Base-by-base conservation (phyloP, 2,888 invertebrate genomes). In the Orgyia antiqua region DNA sequence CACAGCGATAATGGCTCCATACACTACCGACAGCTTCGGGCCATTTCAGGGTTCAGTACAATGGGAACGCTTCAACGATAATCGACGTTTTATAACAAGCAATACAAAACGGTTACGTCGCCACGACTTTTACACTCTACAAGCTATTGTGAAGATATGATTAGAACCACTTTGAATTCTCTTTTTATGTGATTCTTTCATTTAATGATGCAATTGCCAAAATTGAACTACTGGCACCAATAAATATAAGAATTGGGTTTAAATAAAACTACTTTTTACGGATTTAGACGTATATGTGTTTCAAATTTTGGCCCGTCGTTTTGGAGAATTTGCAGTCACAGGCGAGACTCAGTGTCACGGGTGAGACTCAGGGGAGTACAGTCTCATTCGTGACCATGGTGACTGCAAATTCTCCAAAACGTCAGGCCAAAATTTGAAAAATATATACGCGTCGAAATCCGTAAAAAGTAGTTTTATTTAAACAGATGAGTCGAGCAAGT, bases 71-170 rank as follows among this genome's bases (percentile, higher is more conserved):
- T 63, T 54, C 62, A 67, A 60, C 68, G 62, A 67, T 72, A 73
- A 72, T 75, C 68, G 74, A 59, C 69, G 68, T 68, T 74, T 68
- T 71, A 65, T 71, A 69, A 70, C 66, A 63, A 69, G 66, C 63
- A 65, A 51, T 68, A 65, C 58, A 58, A 60, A 54, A 58, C 44
- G 41, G 63, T 66, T 58, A 59, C 66, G 61, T 60, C 58, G 61
- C 58, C 55, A 47, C 51, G 59, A 64, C 66, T 67, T 62, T 68
- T 65, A 55, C 48, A 42, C 51, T 48, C 45, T 50, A 53, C 51
- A 48, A 54, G 61, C 65, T 58, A 68, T 71, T 67, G 65, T 68
- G 59, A 51, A 39, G 51, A 60, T 53, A 65, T 72, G 67, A 71
- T 75, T 72, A 72, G 59, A 58, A 46, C 60, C 70, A 68, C 67